These are phyloP conservation scores for Benitochromis conjunctus DNA, from an alignment of 2,113 vertebrate species.

Conservation along the genomic window DNA sequence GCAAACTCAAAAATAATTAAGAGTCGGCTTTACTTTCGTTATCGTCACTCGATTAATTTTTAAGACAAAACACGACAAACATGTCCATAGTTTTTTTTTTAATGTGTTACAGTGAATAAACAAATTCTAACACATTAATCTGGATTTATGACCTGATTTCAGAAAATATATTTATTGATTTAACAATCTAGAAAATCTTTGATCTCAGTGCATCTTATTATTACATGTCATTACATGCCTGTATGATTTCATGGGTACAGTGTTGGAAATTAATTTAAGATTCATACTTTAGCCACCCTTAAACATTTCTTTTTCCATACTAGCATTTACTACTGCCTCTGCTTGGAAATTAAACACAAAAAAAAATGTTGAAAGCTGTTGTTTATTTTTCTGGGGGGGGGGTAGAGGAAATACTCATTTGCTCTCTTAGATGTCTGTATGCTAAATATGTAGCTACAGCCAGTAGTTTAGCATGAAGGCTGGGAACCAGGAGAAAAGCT, in stretches of 20 bases:
- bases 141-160: constrained; percentile 3
- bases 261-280: neutral
- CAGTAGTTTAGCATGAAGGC: neutral
- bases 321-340: neutral
- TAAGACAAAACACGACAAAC: neutral
- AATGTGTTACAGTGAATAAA: constrained; percentile 35
- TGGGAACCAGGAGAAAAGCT: neutral
- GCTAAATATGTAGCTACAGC: neutral
- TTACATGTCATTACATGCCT: neutral
- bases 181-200: constrained; percentile 12
- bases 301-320: neutral
- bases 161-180: constrained; percentile 23
- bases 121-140: constrained; percentile 11
- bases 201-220: neutral
- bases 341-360: neutral
- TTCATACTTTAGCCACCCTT: neutral
- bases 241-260: neutral
- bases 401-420: neutral
- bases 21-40: neutral
- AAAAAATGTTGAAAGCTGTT: neutral
- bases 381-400: neutral
- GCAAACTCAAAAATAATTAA: neutral
- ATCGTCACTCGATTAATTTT: neutral
- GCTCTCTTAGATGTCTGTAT: neutral
- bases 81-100: constrained; percentile 10